Base-by-base conservation (phyloP, 2,113 vertebrate genomes). In the Clarias magur region DNA sequence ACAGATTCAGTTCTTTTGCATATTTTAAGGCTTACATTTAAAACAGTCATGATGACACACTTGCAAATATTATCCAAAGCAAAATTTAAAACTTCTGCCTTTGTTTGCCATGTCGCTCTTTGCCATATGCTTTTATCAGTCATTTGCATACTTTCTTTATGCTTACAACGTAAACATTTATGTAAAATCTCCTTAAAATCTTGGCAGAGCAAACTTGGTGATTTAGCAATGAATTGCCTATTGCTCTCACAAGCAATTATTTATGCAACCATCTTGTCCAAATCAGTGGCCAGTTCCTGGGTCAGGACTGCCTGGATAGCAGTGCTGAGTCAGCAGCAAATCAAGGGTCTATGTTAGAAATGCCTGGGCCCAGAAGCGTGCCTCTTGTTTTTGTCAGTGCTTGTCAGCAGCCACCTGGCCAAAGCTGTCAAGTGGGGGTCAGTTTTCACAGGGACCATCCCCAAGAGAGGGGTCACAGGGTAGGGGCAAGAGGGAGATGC, bases 371-470 rank as follows among this genome's bases (percentile, higher is more conserved):
- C 87, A 85, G 84, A 75, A 82, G 60, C 68, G 84, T 67, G 80
- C 83, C 75, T 91, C 88, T 86, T 89, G 88, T 88, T 89, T 85
- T 89, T 91, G 88, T 91, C 90, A 91, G 83, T 0, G 67, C 75
- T 86, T 90, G 90, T 90, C 90, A 90, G 86, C 54, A 88, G 88
- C 88, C 89, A 91, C 90, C 90, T 89, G 90, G 87, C 85, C 87
- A 86, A 42, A 80, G 65, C 65, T 42, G 68, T 80, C 85, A n/a
- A 54, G 63, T 84, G 70, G 81, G 78, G 87, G 85, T 88, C 70
- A 73, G 87, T 87, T 84, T 78, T 86, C 67, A 68, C 80, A 3
- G 57, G 85, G 80, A 38, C 83, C 80, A 38, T 86, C 86, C 88
- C 85, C 87, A 72, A 67, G 87, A 80, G 88, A 67, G 82, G 82